These are phyloP conservation scores for Saiga tatarica DNA, from an alignment of 2,113 vertebrate species.

Conservation along the genomic window DNA sequence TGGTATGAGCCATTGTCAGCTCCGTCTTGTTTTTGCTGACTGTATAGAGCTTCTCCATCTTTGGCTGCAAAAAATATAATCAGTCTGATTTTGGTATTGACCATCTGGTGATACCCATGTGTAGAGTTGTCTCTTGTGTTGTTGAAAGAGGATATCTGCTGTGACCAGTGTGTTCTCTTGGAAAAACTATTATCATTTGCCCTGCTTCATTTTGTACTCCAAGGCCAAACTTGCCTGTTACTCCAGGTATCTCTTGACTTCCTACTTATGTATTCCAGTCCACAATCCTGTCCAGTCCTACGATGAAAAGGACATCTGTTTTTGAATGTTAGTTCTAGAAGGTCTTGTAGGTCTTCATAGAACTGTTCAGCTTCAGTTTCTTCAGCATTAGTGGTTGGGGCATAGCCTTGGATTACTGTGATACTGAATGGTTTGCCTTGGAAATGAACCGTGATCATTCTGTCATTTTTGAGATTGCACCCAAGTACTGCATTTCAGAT, in stretches of 20 bases:
- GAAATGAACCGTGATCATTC: not conserved
- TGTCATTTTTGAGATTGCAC: not conserved
- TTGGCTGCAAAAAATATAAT: not conserved
- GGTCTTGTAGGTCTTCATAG: not conserved
- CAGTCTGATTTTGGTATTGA: not conserved
- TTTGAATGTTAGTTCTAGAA: not conserved
- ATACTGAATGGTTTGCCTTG: not conserved
- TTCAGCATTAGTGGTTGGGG: not conserved
- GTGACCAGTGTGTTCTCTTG: not conserved
- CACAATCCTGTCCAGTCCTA: not conserved
- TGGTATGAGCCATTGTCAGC: not conserved
- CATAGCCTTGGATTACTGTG: not conserved
- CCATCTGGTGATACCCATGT: not conserved
- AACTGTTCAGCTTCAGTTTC: not conserved
- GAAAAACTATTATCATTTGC: not conserved
- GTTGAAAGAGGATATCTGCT: not conserved
- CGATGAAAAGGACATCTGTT: not conserved
- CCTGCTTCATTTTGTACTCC: not conserved
- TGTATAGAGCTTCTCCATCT: not conserved
- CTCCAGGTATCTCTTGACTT: not conserved
- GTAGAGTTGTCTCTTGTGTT: not conserved
- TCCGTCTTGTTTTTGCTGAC: not conserved
- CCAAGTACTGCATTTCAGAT: not conserved
- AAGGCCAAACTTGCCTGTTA: not conserved
- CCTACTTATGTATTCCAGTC: not conserved